Evolutionary conservation across 2,888 invertebrate species (phyloP).

Genomic region (Hirtodrosophila confusa): DNA sequence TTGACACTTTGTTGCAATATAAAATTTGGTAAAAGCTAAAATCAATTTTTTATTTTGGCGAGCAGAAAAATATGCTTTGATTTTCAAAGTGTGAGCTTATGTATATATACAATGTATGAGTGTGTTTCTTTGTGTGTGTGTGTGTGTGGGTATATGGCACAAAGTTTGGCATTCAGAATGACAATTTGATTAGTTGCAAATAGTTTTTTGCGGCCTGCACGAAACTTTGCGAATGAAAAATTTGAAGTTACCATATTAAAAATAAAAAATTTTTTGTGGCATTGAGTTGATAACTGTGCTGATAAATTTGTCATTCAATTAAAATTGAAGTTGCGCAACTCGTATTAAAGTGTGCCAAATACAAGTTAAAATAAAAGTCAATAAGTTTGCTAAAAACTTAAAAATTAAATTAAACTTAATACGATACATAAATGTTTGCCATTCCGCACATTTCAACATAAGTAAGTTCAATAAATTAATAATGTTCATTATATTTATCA

Average conservation of each 20-base stretch:
- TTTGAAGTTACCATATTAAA: conserved; percentile 33
- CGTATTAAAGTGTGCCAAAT: conserved; percentile 5
- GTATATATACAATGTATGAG: neutral
- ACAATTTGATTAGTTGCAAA: conserved; percentile 67
- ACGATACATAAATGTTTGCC: no score
- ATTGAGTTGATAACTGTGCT: conserved; percentile 10
- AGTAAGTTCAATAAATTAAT: no score
- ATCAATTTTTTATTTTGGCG: neutral
- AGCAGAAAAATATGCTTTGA: conserved; percentile 55
- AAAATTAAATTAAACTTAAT: no score
- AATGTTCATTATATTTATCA: no score
- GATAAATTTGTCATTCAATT: conserved; percentile 9
- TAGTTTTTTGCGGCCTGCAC: conserved; percentile 36
- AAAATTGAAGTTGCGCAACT: neutral
- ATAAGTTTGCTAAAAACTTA: conserved; percentile 11
- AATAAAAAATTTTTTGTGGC: conserved; percentile 16
- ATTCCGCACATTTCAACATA: no score
- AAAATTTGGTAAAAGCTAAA: conserved; percentile 6
- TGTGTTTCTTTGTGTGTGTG: conserved; percentile 4
- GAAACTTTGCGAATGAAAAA: conserved; percentile 42
- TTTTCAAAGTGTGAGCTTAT: conserved; percentile 10
- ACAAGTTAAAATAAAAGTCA: conserved; percentile 7
- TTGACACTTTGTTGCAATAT: conserved; percentile 36
- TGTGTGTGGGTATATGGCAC: neutral
- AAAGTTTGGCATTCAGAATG: conserved; percentile 40